Evolutionary conservation across 53 echinoderm and acorn worm species (phyloP), one percentile per base, ranked within the genome.

Genomic region (Stichopus horrens): DNA sequence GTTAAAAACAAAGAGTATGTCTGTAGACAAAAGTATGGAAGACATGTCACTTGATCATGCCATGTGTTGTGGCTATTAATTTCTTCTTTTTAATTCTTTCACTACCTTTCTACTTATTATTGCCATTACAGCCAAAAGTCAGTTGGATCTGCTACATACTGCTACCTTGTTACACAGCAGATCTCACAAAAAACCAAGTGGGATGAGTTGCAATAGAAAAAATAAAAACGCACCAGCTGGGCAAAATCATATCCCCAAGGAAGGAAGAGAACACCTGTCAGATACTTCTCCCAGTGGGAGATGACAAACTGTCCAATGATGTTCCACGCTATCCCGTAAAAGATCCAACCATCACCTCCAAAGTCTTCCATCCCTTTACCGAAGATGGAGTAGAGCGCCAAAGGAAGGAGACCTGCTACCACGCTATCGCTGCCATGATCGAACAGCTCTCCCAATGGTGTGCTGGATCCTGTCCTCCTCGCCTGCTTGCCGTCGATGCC

Each of bases 401-500:
- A 79, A 52, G 99, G 93, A 14, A 99, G 90, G 4, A 99, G 75
- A 21, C 85, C 83, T 22, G 92, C 93, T 19, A 95, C 88, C 54
- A 96, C 82, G 74, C 99, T 99, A 76, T 99, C 99, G 67, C 94
- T 93, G 6, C 99, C 99, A 80, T 99, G 99, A 66, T 96, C 99
- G 74, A 99, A 99, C 54, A 99, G 88, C 86, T 99, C 99, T 65
- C 99, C 99, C 85, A 99, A 74, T 52, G 96, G 99, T 11, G 99
- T 94, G 23, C 99, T 99, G 16, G 95, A 93, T 22, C 94, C 93
- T 53, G 98, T 99, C 9, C 93, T 81, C 57, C 99, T 54, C n/a
- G 99, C 99, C 89, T 96, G 99, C 79, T 99, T 99, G n/a, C 99
- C 99, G 73, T 99, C 99, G 18, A 95, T 99, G 11, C 99, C 99